Conservation (phyloP, 2,888 invertebrate genomes). For the Ennomos erosarius region DNA sequence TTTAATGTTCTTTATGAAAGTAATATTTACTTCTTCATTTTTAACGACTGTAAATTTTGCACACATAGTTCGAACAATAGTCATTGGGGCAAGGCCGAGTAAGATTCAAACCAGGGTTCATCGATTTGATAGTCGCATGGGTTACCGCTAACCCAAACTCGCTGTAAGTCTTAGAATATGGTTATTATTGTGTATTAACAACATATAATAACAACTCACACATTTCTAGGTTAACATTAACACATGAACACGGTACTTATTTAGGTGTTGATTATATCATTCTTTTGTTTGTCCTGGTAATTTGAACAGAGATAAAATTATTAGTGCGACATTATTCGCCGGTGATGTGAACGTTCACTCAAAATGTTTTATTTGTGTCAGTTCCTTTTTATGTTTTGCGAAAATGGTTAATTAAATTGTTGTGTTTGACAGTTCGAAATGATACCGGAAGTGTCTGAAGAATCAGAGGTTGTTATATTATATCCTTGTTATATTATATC, state of each 20-base stretch:
- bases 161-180: background rate
- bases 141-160: no score
- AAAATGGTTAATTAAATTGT: background rate
- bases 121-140: no score
- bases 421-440: background rate
- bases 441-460: constrained; percentile 19
- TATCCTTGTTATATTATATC: no score
- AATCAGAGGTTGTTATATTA: constrained; percentile 21
- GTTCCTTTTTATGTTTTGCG: background rate
- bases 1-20: no score
- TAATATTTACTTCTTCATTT: no score
- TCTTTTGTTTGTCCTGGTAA: constrained; percentile 36
- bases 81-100: no score
- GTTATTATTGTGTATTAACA: constrained; percentile 3
- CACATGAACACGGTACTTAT: constrained; percentile 15
- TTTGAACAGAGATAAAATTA: constrained; percentile 36
- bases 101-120: no score
- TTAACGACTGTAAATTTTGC: no score
- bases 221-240: constrained; percentile 8
- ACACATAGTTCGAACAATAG: no score
- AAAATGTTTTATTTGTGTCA: background rate
- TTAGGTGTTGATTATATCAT: constrained; percentile 36
- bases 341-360: constrained; percentile 10
- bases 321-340: constrained; percentile 27
- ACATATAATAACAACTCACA: constrained; percentile 11